Evolutionary conservation across 2,888 invertebrate species (phyloP), one percentile per base, ranked within the genome.

Genomic region (Timema cristinae): DNA sequence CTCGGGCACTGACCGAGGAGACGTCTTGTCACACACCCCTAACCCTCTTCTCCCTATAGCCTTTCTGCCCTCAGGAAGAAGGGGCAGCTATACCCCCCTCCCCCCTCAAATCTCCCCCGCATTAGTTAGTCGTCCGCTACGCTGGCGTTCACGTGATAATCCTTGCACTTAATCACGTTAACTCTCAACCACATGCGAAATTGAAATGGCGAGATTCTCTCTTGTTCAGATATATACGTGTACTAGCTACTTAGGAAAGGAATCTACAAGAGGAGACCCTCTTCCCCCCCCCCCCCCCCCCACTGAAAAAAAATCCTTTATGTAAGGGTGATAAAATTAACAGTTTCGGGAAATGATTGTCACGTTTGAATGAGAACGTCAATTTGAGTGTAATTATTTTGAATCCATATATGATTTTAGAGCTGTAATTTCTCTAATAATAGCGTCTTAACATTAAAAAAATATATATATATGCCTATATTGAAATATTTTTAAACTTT

Each of bases 151-250:
- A 32, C 32, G 32, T 32, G 32, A 63, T 63, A 63, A 63, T 32
- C 63, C 63, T 16, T 48, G 63, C 63, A 48, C 63, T 6, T 63
- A 63, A 63, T 63, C 63, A 63, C 63, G 9, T 63, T 63, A 63
- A 63, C 63, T 63, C 63, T 8, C 63, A 48, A 63, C 63, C 63
- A 48, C 47, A 13, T 47, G 63, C 63, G n/a, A 63, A 63, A 63
- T 63, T 16, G 63, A 63, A 63, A 63, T 11, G 63, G 63, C 32
- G 11, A 48, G 11, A 54, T 32, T 32, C 32, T 32, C 32, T 32
- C 32, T 32, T 32, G 32, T 32, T 32, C 32, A 32, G 32, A 32
- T 32, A 32, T 32, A 32, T 32, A 32, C 32, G 32, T 32, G 32
- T 32, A 32, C 32, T 32, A 32, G 32, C 32, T 32, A 32, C 32